Base-by-base conservation (phyloP, 1,140 invertebrate species). In the Pinna nobilis region DNA sequence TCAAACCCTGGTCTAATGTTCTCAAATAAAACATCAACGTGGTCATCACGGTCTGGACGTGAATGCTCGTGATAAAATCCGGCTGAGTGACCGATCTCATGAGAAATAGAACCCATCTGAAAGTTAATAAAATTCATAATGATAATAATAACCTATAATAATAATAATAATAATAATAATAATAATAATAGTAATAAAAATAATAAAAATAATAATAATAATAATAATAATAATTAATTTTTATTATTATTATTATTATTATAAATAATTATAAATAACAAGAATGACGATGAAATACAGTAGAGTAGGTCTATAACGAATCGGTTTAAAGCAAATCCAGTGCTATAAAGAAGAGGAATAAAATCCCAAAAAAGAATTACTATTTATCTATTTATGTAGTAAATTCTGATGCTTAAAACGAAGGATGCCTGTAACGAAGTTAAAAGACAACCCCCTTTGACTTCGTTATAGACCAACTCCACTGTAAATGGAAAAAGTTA, bases 11-110 rank as follows among this genome's bases (percentile, higher is more conserved):
- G 32, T n/a, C 35, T 32, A 20, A 96, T 93, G 82, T 96, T 96
- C 1, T 92, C 75, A 83, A 92, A 94, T 23, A 91, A 87, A 28
- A 96, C 92, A 1, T 81, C 89, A 1, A 96, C 92, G 81, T 91
- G 94, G 15, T 93, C 88, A 80, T 96, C 95, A 25, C 95, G 89
- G 74, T 97, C 95, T 33, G 89, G 91, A 28, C 95, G 90, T 76
- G 93, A 95, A 83, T 97, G 95, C 82, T 96, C 95, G 84, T 97
- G 95, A 81, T 94, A 91, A 86, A 96, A 96, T 1, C 95, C 95
- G 23, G 94, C 78, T 0, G 93, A 93, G 77, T 97, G 95, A 91
- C 96, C 93, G 65, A 97, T 85, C 85, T 97, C 95, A 79, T 97
- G 95, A 11, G 74, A 44, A 13, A 76, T 67, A 25, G 74, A 67